Evolutionary conservation across 2,888 invertebrate species (phyloP), one percentile per base, ranked within the genome.

Genomic region (Slavum lentiscoides): DNA sequence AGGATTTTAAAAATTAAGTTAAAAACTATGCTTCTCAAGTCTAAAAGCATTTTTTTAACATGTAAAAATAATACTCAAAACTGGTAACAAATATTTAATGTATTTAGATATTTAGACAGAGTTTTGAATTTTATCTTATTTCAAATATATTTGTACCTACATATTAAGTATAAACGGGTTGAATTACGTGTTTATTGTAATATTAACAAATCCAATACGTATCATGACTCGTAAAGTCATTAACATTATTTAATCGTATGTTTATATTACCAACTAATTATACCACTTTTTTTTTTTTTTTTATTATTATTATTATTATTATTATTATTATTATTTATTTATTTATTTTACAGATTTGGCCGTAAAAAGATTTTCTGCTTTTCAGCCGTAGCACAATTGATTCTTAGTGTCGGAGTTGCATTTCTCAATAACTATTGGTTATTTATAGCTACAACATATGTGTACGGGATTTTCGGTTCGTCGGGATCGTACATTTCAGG

Each of bases 391-490:
- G 86, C 93, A 9, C 94, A 94, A 86, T 86, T 94, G 17, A 84
- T 92, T 59, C 88, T 92, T 5, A 91, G 93, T 49, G 88, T 91
- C 23, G 91, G 91, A 3, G 93, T 93, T 1, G 94, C 94, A 0
- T 92, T 94, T 84, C 89, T 93, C 64, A 92, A 93, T 0, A 91
- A 94, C 84, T 94, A 92, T 85, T 91, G 91, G 87, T 89, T 91
- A 0, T 93, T 93, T 85, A 86, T 94, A 83, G 87, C 88, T 0
- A 86, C 92, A 17, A 85, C 92, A 82, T 94, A 91, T 85, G 85
- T 93, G 11, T 92, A 93, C 84, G 94, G 93, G 43, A 92, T 94
- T 82, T 94, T 94, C 84, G 94, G 94, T 58, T 94, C 94, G 0
- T 94, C 94, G 2, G 94, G 94, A 9, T 90, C 92, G 30, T 92